Percentiles rank a stretch among this genome's conserved stretches.
phyloP scores from a whole-genome alignment of 2,888 invertebrate genomes.

The Cosmia trapezina region DNA sequence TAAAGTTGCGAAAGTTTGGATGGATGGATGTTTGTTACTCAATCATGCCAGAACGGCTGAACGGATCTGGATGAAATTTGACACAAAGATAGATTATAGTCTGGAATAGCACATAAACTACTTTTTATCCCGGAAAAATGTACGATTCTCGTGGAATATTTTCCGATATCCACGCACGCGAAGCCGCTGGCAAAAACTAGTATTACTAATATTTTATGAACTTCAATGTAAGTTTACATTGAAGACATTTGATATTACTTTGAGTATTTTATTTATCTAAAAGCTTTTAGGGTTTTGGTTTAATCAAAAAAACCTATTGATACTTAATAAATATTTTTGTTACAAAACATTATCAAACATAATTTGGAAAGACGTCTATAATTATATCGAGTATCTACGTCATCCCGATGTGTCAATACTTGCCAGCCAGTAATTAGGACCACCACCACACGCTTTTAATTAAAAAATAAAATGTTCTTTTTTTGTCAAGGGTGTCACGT shows the following conservation, averaged over 20 bases:
- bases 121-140: too few relatives aligned
- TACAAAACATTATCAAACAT: neutral
- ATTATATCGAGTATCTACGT: neutral
- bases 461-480: constrained; percentile 39
- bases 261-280: constrained; percentile 1
- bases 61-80: too few relatives aligned
- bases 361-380: neutral
- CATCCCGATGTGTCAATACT: constrained; percentile 22
- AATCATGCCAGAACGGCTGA: too few relatives aligned
- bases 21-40: too few relatives aligned
- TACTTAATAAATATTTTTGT: too few relatives aligned
- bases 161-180: too few relatives aligned
- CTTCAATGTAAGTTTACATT: neutral
- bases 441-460: constrained; percentile 27
- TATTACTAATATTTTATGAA: neutral
- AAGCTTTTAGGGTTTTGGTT: constrained; percentile 12
- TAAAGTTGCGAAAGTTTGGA: too few relatives aligned
- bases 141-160: too few relatives aligned
- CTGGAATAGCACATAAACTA: too few relatives aligned
- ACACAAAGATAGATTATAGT: too few relatives aligned
- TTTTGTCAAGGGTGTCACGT: constrained; percentile 54
- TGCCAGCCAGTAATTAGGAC: constrained; percentile 18
- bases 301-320: neutral
- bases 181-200: too few relatives aligned
- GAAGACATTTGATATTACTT: neutral